Percentiles rank a stretch among this genome's conserved stretches.
Evolutionary conservation across 2,888 invertebrate genomes (phyloP).

Genomic region (Pelosia muscerda): DNA sequence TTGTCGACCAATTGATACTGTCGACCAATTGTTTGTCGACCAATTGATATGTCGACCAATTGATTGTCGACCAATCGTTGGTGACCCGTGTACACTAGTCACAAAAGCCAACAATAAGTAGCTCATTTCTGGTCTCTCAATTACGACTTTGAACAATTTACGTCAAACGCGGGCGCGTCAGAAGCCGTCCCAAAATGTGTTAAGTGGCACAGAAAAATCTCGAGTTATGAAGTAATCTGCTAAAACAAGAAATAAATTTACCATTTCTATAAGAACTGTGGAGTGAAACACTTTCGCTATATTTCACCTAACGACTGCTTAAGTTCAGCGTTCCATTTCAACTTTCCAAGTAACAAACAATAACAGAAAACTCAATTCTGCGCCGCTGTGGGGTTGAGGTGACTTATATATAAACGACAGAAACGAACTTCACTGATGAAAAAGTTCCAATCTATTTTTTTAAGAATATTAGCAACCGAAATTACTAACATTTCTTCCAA

Average conservation of each 20-base stretch:
- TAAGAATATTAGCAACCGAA: too few species aligned
- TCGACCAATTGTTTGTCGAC: too few species aligned
- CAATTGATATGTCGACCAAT: too few species aligned
- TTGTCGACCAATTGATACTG: too few species aligned
- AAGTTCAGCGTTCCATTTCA: slow-evolving; percentile 14
- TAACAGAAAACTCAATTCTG: not conserved
- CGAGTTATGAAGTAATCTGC: slow-evolving; percentile 28
- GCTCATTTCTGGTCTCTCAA: slow-evolving; percentile 2
- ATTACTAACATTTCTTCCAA: too few species aligned
- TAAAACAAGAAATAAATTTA: slow-evolving; percentile 21
- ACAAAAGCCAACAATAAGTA: not conserved
- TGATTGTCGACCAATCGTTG: too few species aligned
- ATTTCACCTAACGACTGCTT: slow-evolving; percentile 13
- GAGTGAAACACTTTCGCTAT: slow-evolving; percentile 13
- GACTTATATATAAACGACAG: not conserved
- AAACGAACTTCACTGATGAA: not conserved
- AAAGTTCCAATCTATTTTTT: too few species aligned
- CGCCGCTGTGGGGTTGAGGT: not conserved
- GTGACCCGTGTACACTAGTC: too few species aligned
- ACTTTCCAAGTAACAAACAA: slow-evolving; percentile 25
- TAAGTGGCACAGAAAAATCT: slow-evolving; percentile 16
- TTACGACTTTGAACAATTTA: not conserved
- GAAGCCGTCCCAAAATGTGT: not conserved
- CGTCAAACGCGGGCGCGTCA: not conserved
- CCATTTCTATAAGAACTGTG: slow-evolving; percentile 17